Evolutionary conservation across 2,888 invertebrate species (phyloP).

Genomic region (Cepaea hortensis): DNA sequence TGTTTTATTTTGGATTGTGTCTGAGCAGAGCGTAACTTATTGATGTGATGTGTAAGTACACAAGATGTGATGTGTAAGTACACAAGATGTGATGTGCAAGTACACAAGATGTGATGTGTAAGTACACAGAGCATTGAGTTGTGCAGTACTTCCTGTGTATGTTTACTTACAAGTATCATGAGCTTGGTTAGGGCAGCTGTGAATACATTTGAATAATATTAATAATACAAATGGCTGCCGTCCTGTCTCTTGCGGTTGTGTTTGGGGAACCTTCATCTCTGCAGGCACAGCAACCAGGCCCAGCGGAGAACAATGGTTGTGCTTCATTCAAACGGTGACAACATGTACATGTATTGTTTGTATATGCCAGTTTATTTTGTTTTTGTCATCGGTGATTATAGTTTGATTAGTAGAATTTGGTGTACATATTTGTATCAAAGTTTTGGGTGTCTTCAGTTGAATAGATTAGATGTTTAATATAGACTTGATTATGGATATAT

Average conservation of each 20-base stretch:
- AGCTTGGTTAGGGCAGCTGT: background rate
- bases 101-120: no score
- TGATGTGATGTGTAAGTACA: no score
- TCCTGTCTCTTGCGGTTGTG: background rate
- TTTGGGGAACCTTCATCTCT: background rate
- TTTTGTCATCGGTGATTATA: background rate
- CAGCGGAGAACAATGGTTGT: slow-evolving; percentile 2
- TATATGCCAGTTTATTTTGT: background rate
- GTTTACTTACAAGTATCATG: no score
- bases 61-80: no score
- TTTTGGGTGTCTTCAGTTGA: background rate
- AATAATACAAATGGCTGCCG: background rate
- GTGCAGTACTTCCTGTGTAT: no score
- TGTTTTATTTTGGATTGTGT: no score
- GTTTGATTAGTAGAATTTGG: background rate
- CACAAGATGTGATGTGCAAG: no score
- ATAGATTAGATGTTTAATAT: no score
- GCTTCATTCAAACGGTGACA: background rate
- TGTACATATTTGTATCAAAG: background rate
- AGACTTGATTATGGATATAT: no score
- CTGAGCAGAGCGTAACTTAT: no score
- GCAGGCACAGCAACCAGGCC: background rate
- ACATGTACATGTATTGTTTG: background rate
- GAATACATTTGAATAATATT: background rate
- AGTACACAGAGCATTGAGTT: no score